Evolutionary conservation across 2,797 vertebrate species (phyloP), one percentile per base, ranked within the genome.

Genomic region (Leptoclinus maculatus): DNA sequence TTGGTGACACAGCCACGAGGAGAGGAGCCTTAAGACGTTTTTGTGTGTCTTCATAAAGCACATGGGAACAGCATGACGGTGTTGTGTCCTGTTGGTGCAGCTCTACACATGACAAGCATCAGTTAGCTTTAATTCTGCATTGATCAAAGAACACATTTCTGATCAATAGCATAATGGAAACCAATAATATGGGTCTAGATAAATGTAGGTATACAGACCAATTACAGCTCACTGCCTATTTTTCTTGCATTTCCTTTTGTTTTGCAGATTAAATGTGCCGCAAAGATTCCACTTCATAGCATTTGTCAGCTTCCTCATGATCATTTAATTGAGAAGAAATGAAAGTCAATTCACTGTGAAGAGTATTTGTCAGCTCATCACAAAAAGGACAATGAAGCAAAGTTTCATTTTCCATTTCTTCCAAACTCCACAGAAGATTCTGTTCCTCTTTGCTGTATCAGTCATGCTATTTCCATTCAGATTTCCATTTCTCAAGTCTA

Each of bases 321-420:
- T 73, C 16, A 10, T 72, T 71, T 82, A 76, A 82, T 83, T 65
- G 65, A 67, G 69, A 60, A 68, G 57, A 77, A 78, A 80, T 78
- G 2, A 78, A 63, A 82, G 69, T 81, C 19, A 64, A 43, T 86
- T 80, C 74, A 49, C 56, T 49, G 74, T 62, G 67, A 82, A 68
- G 74, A 78, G 45, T 32, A 51, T 69, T 71, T 69, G 58, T 78
- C 21, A 57, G 29, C 78, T 86, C 79, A 57, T 86, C 47, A 36
- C 70, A 56, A 66, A 76, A 58, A 76, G 23, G 10, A 69, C 57
- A 71, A 73, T 25, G 51, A 59, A 41, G 59, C n/a, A 63, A 53
- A 64, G 58, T 12, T 4, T 41, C 0, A 41, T 58, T 79, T 70
- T 43, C 14, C 6, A 59, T 47, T 75, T 41, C 17, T 5, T 5